Percentiles rank a stretch among this genome's conserved stretches.
phyloP scores from a whole-genome alignment of 2,113 vertebrate species.

The Dinomys branickii region DNA sequence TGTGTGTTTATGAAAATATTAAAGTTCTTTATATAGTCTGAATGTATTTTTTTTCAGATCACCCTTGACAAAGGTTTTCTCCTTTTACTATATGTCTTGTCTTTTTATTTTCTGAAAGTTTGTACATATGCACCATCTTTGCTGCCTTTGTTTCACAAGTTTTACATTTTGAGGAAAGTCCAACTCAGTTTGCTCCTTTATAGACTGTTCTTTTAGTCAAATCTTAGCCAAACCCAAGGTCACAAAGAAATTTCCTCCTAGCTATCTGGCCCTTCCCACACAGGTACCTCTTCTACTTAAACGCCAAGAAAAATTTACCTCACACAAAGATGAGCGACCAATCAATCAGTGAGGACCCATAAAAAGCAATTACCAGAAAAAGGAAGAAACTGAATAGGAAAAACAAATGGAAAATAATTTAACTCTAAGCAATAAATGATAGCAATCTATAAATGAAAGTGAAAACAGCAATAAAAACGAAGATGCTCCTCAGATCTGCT shows the following conservation, averaged over 20 bases:
- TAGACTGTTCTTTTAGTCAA: background rate
- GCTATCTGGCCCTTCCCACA: background rate
- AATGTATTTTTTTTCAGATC: background rate
- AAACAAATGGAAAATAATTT: constrained; percentile 40
- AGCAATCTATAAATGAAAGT: background rate
- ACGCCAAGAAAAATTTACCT: background rate
- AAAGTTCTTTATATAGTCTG: background rate
- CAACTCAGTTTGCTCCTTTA: constrained; percentile 8
- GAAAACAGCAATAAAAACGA: background rate
- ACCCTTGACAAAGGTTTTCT: background rate
- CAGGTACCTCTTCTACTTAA: background rate
- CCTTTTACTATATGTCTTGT: background rate
- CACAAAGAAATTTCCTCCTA: background rate
- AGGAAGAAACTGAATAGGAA: background rate
- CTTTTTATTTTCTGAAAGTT: background rate
- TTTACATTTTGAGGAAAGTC: constrained; percentile 17
- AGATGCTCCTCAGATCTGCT: background rate
- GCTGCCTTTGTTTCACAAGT: background rate
- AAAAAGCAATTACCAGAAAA: background rate
- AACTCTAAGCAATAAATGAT: background rate
- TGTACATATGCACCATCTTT: background rate
- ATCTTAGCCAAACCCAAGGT: background rate
- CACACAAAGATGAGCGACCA: background rate
- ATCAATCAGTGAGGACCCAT: background rate
- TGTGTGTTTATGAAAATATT: background rate